Evolutionary conservation across 2,113 vertebrate species (phyloP), one percentile per base, ranked within the genome.

Genomic region (Deroptyus accipitrinus): DNA sequence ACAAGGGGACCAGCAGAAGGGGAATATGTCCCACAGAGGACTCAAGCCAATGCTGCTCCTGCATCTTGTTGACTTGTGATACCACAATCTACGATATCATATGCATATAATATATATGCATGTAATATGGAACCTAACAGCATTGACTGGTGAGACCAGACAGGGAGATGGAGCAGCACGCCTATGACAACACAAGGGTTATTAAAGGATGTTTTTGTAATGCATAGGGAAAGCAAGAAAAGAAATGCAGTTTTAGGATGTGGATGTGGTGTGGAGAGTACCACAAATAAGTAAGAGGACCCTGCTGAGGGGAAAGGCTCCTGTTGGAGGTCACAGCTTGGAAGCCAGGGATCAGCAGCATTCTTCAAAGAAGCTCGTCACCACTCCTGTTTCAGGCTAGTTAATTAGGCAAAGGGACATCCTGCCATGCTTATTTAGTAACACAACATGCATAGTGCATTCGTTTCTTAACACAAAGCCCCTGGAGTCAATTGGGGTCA

Each of bases 391-490:
- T 90, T 96, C 97, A 92, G 69, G 54, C 70, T 79, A 72, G 63
- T 93, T 96, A 84, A 95, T 95, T 93, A 96, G 87, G 85, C 93
- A 90, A 86, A 92, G 59, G 94, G 90, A 46, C 88, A 91, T 52
- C 77, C 59, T 87, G 93, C 77, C 94, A 95, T 8, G n/a, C 63
- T 91, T 72, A 52, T 88, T 95, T 63, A 95, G 83, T 48, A 77
- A 63, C 81, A 88, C 88, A 75, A 96, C 95, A 90, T 63, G 93
- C 83, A 64, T 70, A 92, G 88, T 77, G 69, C 85, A 85, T 89
- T 89, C 10, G 37, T 67, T 77, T 85, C 80, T 90, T 83, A 86
- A 91, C 24, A 73, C 51, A 92, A 91, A 95, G 78, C 41, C 49
- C 55, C 63, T 13, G 64, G 42, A 87, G 83, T 92, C 83, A 91